Evolutionary conservation across 1,140 invertebrate genomes (phyloP), one percentile per base, ranked within the genome.

Genomic region (Limonius californicus): DNA sequence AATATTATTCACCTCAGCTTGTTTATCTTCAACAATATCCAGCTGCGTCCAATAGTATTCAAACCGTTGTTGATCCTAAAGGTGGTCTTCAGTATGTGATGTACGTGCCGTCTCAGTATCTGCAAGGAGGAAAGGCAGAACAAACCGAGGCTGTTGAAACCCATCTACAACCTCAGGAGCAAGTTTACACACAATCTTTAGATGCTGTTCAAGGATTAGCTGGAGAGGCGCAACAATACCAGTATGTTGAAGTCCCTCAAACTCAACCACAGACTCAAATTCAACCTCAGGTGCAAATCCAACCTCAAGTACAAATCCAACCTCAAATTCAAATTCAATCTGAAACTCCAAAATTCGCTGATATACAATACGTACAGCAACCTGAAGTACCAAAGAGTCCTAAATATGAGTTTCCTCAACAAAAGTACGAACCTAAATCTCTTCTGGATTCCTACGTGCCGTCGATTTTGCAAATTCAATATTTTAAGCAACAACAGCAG

Each of bases 371-470:
- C 23, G 8, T 35, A 32, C 54, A 27, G 14, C 54, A 14, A 32
- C 54, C 27, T 16, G 20, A 27, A 27, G 27, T 32, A 35, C 56
- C n/a, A n/a, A 23, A 18, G 32, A 19, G 35, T 15, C 39, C 9
- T 9, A 9, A 45, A n/a, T 23, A 15, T 9, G 42, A 59, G 23
- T 20, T 18, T 27, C 35, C 18, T 15, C 11, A 0, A 18, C 42
- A 57, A 8, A 70, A 69, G 64, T 61, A 62, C 21, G 68, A 70
- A 59, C 70, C 72, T 1, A 69, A 72, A 54, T 71, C 69, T 57
- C 32, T 74, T 1, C 58, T 74, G 43, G 72, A 74, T 65, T 74
- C 72, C n/a, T 74, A 74, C 19, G 66, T 74, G 23, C 72, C 72
- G 9, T 74, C 72, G 8, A 50, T 65, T 20, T 32, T 72, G 9